Evolutionary conservation across 2,888 invertebrate species (phyloP).

Genomic region (Melinopterus prodromus): DNA sequence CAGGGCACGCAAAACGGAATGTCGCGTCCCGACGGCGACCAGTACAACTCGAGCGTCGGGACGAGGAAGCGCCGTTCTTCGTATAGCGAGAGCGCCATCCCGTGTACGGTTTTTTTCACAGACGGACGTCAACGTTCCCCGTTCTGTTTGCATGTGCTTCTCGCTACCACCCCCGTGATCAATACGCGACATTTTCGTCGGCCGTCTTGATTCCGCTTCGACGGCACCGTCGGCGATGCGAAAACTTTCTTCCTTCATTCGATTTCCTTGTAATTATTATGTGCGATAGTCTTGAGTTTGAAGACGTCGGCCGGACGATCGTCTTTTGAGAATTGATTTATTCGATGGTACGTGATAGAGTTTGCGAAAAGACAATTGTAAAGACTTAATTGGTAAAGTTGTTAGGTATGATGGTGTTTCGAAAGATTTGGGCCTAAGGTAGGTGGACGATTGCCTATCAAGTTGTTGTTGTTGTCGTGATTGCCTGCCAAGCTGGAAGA

Average conservation of each 20-base stretch:
- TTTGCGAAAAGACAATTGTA: not conserved
- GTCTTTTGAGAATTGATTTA: not conserved
- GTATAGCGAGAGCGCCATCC: not conserved
- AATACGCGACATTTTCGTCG: not conserved
- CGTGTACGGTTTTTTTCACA: not conserved
- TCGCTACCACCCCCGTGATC: not conserved
- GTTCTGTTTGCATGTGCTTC: not conserved
- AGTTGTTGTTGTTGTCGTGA: not conserved
- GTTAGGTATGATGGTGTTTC: not conserved
- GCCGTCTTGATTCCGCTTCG: not conserved
- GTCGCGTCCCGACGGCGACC: not conserved
- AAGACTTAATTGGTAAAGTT: not conserved
- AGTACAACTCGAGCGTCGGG: constrained; percentile 4
- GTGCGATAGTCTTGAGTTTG: not conserved
- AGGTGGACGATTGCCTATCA: not conserved
- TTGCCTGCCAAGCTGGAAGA: not conserved
- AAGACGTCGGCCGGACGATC: not conserved
- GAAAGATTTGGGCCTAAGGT: not conserved
- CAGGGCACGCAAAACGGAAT: not conserved
- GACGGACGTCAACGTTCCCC: not conserved
- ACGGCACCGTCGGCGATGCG: too few species aligned
- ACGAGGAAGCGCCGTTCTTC: not conserved
- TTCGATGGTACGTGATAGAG: not conserved
- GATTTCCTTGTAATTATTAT: not conserved
- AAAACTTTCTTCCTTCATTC: too few species aligned